Evolutionary conservation across 2,113 vertebrate genomes (phyloP).

Genomic region (Clarias gariepinus): DNA sequence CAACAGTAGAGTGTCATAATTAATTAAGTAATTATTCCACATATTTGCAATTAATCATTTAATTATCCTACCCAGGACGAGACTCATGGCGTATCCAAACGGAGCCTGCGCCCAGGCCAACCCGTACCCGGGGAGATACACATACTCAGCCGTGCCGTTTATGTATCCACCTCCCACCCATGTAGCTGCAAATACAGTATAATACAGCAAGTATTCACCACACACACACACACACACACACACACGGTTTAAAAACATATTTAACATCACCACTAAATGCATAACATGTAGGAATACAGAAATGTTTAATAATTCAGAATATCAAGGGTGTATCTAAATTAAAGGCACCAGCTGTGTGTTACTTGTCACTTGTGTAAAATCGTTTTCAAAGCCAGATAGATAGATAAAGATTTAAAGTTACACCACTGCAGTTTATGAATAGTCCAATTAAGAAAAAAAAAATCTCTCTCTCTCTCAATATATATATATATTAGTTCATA

Average conservation of each 20-base stretch:
- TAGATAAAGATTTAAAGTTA: too few relatives aligned
- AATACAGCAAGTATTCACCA: too few relatives aligned
- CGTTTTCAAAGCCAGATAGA: neutral
- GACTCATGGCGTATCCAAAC: conserved; percentile 93
- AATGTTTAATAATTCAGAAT: neutral
- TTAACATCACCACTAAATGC: neutral
- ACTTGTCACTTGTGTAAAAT: neutral
- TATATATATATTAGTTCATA: neutral
- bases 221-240: neutral
- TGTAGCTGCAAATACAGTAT: conserved; percentile 84
- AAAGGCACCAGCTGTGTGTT: neutral
- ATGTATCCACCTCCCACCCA: conserved; percentile 99
- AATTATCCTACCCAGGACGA: conserved; percentile 81
- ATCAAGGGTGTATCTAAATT: neutral
- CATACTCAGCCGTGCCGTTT: conserved; percentile 95
- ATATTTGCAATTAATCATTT: neutral
- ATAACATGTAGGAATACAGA: neutral
- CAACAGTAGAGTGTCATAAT: too few relatives aligned
- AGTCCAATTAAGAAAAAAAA: too few relatives aligned
- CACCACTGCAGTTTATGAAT: too few relatives aligned
- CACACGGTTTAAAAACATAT: neutral
- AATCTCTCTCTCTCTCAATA: too few relatives aligned
- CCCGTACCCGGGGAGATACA: conserved; percentile 88
- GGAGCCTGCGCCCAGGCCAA: conserved; percentile 97
- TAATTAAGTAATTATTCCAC: too few relatives aligned